phyloP scores from a whole-genome alignment of 2,113 vertebrate species.

The Sprattus sprattus region DNA sequence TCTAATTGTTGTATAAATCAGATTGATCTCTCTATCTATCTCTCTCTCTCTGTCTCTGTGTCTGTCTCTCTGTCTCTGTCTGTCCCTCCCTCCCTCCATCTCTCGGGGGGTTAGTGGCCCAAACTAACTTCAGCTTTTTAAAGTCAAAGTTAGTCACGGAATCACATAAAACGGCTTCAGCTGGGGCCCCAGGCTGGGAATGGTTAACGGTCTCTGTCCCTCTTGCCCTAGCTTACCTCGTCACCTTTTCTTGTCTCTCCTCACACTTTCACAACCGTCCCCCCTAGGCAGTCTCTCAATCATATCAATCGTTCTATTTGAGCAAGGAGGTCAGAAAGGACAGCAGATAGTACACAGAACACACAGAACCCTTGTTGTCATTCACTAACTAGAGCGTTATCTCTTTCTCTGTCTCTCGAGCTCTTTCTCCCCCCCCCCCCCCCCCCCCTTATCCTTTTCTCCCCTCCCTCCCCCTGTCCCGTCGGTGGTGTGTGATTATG shows the following conservation, averaged over 20 bases:
- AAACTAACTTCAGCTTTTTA: neutral
- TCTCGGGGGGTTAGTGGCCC: neutral
- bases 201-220: neutral
- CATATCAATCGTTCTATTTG: neutral
- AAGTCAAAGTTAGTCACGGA: too few species aligned
- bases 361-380: neutral
- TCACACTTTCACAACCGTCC: constrained; percentile 25
- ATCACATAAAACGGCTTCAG: neutral
- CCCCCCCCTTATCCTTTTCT: neutral
- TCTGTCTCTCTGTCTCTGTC: neutral
- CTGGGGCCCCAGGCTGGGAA: neutral
- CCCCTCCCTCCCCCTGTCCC: neutral
- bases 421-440: neutral
- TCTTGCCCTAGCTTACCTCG: neutral
- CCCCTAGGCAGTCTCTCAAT: neutral
- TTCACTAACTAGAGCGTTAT: neutral
- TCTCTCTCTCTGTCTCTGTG: constrained; percentile 16
- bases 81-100: neutral
- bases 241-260: neutral
- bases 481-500: neutral
- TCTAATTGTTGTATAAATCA: neutral
- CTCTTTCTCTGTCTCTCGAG: neutral
- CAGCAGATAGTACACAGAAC: neutral
- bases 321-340: neutral
- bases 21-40: neutral